Evolutionary conservation across 2,797 vertebrate genomes (phyloP).

Genomic region (Eidolon dupreanum): DNA sequence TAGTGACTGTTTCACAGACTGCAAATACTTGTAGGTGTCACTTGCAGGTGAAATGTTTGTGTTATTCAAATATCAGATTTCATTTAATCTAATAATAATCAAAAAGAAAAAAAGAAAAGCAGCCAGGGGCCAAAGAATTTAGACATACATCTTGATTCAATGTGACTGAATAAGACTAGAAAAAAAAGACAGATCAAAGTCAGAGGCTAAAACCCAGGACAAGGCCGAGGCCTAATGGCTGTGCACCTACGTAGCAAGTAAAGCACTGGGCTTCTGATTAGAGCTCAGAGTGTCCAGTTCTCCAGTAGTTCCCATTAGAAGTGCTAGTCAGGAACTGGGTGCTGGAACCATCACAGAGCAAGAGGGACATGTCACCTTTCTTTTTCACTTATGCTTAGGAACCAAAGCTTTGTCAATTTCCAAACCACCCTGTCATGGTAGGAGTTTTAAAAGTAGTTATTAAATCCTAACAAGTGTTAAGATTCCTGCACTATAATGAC

Average conservation of each 20-base stretch:
- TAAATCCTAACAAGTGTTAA: not conserved
- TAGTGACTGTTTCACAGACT: not conserved
- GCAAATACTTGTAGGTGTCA: not conserved
- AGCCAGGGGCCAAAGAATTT: not conserved
- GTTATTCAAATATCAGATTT: not conserved
- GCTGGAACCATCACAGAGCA: no score
- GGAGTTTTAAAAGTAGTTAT: not conserved
- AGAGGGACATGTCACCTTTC: not conserved
- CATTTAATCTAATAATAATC: not conserved
- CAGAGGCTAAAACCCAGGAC: not conserved
- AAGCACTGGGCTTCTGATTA: not conserved
- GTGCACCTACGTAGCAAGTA: accelerated
- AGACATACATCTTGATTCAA: not conserved
- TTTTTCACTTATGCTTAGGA: not conserved
- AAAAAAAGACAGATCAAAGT: not conserved
- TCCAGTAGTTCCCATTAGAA: not conserved
- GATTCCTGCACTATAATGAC: not conserved
- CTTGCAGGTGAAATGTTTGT: not conserved
- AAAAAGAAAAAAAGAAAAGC: not conserved
- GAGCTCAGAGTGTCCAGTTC: not conserved
- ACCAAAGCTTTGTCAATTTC: not conserved
- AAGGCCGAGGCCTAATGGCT: not conserved
- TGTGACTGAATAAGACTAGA: not conserved
- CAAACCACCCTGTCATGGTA: not conserved
- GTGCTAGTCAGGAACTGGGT: not conserved